Percentiles rank a stretch among this genome's conserved stretches.
Conservation (phyloP, 64 coral and sea anemone species). For the Porites lutea region DNA sequence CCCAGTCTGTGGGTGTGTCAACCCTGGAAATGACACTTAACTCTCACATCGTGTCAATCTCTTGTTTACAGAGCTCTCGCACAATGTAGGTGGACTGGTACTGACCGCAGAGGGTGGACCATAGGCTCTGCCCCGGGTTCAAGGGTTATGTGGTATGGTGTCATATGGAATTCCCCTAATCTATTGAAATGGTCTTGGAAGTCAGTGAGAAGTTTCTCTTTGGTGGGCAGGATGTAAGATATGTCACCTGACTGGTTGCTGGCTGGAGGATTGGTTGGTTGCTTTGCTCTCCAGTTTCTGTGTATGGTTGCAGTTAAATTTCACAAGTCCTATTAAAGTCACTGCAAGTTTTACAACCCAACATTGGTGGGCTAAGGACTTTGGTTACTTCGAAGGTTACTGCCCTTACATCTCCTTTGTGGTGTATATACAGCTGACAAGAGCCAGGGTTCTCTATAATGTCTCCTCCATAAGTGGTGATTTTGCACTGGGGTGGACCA, state of each 20-base stretch:
- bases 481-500: slow-evolving; percentile 46
- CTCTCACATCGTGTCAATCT: slow-evolving; percentile 60
- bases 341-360: slow-evolving; percentile 67
- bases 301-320: slow-evolving; percentile 43
- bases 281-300: neutral
- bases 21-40: slow-evolving; percentile 60
- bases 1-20: slow-evolving; percentile 60
- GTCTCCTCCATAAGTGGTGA: slow-evolving; percentile 64
- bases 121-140: slow-evolving; percentile 32
- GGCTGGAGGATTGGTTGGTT: neutral
- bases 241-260: neutral
- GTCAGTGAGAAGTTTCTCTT: slow-evolving; percentile 18
- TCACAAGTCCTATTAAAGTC: slow-evolving; percentile 44
- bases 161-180: slow-evolving; percentile 61
- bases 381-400: slow-evolving; percentile 71
- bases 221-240: neutral
- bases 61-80: slow-evolving; percentile 9
- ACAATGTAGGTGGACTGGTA: slow-evolving; percentile 38
- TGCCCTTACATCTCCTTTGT: slow-evolving; percentile 33
- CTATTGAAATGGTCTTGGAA: slow-evolving; percentile 48
- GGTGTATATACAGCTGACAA: slow-evolving; percentile 72
- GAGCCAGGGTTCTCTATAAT: slow-evolving; percentile 57
- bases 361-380: slow-evolving; percentile 48
- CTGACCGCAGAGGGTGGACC: slow-evolving; percentile 27
- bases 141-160: slow-evolving; percentile 74